These are phyloP conservation scores for Netelia virgata DNA, from an alignment of 2,888 invertebrate genomes.

Conservation along the genomic window DNA sequence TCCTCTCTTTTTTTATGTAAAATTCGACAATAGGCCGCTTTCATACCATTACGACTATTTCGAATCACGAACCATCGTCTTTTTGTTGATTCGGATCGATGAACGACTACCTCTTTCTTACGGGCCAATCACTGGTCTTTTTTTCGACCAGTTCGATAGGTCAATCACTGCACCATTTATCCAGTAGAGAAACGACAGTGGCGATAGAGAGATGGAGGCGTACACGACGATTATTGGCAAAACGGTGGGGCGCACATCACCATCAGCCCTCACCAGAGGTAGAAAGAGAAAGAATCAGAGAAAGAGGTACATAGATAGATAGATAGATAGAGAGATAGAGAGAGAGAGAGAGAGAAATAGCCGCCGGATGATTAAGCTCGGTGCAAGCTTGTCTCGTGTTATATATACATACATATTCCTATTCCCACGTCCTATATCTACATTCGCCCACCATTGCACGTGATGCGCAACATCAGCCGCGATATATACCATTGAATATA, in stretches of 20 bases:
- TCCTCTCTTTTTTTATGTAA: too few relatives aligned
- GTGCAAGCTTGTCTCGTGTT: constrained; percentile 39
- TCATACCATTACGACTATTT: not conserved
- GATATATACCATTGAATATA: constrained; percentile 6
- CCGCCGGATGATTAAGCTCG: constrained; percentile 58
- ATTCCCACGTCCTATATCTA: constrained; percentile 8
- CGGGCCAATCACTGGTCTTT: not conserved
- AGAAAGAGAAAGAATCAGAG: constrained; percentile 8
- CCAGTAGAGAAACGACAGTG: constrained; percentile 17
- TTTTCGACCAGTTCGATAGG: not conserved
- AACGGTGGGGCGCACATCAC: constrained; percentile 42
- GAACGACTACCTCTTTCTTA: not conserved
- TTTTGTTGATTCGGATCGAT: not conserved
- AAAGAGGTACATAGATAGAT: constrained; percentile 13
- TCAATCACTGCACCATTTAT: constrained; percentile 21
- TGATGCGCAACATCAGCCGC: constrained; percentile 23
- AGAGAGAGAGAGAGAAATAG: constrained; percentile 27
- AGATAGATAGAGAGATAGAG: too few relatives aligned
- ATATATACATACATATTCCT: constrained; percentile 11
- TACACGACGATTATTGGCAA: constrained; percentile 58
- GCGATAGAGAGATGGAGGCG: constrained; percentile 35
- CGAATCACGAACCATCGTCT: not conserved
- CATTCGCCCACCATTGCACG: constrained; percentile 2
- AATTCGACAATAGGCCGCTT: not conserved
- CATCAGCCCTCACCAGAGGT: not conserved